phyloP scores from a whole-genome alignment of 2,797 vertebrate genomes.

The Cirrhinus mrigala region DNA sequence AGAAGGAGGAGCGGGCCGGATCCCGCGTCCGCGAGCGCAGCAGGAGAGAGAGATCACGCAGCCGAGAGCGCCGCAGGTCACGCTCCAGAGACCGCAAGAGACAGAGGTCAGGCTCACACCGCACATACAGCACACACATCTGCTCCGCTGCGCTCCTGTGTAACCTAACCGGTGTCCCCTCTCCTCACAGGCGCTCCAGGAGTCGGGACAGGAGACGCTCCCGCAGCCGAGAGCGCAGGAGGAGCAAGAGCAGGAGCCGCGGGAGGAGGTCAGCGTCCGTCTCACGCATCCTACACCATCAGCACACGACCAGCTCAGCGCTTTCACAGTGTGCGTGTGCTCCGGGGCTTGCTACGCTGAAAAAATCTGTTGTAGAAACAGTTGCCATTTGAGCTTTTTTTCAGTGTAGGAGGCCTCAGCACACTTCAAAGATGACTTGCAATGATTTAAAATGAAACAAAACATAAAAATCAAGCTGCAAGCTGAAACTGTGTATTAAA shows the following conservation, averaged over 20 bases:
- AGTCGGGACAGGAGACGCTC: conserved; percentile 91
- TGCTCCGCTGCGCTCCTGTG: neutral
- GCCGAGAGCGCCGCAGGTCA: conserved; percentile 90
- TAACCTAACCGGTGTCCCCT: neutral
- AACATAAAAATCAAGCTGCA: too few relatives aligned
- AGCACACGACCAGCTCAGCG: too few relatives aligned
- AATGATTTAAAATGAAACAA: too few relatives aligned
- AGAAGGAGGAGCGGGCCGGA: conserved; percentile 87
- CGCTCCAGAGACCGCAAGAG: conserved; percentile 93
- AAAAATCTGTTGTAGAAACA: too few relatives aligned
- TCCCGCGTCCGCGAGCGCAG: conserved; percentile 87
- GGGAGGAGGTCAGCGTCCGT: conserved; percentile 85
- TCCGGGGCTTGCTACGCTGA: too few relatives aligned
- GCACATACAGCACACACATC: neutral
- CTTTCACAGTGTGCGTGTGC: too few relatives aligned
- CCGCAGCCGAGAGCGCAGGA: conserved; percentile 88
- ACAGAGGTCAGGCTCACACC: conserved; percentile 76
- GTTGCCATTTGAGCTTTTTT: too few relatives aligned
- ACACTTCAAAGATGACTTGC: too few relatives aligned
- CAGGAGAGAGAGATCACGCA: conserved; percentile 85
- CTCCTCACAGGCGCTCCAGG: conserved; percentile 84
- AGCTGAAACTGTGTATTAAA: too few relatives aligned
- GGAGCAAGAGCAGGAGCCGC: conserved; percentile 88
- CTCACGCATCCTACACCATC: too few relatives aligned
- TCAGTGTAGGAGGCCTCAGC: too few relatives aligned